Percentiles rank a stretch among this genome's conserved stretches.
phyloP scores from a whole-genome alignment of 2,113 vertebrate genomes.

The Gymnogyps californianus region DNA sequence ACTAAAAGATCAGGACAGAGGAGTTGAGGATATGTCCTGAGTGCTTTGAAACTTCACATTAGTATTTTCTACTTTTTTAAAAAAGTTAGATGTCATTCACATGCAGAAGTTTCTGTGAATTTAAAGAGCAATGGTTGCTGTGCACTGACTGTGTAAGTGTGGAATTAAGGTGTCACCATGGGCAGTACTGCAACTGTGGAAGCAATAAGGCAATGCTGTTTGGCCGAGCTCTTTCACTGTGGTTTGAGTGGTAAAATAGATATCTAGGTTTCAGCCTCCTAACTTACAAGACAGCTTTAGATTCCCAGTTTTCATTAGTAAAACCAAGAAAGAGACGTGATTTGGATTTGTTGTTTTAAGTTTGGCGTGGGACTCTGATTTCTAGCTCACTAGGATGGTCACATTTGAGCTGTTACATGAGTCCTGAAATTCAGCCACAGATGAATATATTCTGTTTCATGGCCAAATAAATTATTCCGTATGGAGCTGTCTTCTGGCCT shows the following conservation, averaged over 20 bases:
- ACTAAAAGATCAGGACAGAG: not conserved
- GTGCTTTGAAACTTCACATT: not conserved
- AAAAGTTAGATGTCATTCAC: not conserved
- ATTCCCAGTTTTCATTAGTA: not conserved
- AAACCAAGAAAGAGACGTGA: not conserved
- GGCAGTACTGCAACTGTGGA: not conserved
- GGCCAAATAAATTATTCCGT: conserved; percentile 49
- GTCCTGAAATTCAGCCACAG: conserved; percentile 35
- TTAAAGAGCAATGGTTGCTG: not conserved
- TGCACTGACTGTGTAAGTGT: not conserved
- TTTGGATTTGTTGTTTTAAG: conserved; percentile 15
- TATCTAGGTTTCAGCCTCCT: not conserved
- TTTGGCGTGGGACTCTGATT: conserved; percentile 25
- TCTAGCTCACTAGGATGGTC: not conserved
- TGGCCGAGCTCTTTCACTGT: not conserved
- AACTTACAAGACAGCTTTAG: not conserved
- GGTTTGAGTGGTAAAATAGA: not conserved
- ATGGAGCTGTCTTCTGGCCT: conserved; percentile 35
- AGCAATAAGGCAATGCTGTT: not conserved
- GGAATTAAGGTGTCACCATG: not conserved
- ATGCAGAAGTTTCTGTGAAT: not conserved
- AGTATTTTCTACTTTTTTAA: not conserved
- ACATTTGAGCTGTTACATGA: conserved; percentile 10
- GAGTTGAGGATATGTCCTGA: not conserved
- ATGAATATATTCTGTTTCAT: not conserved